Conservation (phyloP, 1,140 invertebrate genomes). For the Argopecten irradians region DNA sequence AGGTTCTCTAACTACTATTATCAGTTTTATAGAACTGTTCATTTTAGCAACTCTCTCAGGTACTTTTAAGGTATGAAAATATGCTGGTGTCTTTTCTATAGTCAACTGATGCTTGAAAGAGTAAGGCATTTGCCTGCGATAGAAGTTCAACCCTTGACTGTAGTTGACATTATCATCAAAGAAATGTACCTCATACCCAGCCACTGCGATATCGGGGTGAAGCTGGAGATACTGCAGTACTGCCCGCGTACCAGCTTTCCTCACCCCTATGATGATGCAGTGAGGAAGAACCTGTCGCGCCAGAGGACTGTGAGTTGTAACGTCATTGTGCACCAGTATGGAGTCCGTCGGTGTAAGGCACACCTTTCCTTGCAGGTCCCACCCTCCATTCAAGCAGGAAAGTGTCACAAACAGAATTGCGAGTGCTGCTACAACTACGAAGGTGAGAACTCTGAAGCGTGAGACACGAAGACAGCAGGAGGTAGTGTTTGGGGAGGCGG, state of each 20-base stretch:
- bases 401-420: constrained; percentile 9
- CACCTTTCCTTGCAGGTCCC: neutral
- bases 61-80: constrained; percentile 81
- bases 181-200: constrained; percentile 73
- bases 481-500: neutral
- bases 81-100: constrained; percentile 77
- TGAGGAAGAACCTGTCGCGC: constrained; percentile 56
- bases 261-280: constrained; percentile 75
- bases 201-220: constrained; percentile 72
- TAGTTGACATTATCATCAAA: constrained; percentile 76
- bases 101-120: constrained; percentile 69
- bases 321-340: neutral
- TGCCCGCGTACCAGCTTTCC: constrained; percentile 77
- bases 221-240: constrained; percentile 74
- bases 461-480: neutral
- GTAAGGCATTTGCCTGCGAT: constrained; percentile 65
- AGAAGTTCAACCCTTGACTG: constrained; percentile 76
- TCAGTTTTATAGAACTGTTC: constrained; percentile 89
- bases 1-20: constrained; percentile 92
- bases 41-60: constrained; percentile 88
- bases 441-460: neutral
- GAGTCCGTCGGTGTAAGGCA: neutral
- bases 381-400: neutral
- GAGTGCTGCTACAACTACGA: neutral
- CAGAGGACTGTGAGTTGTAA: neutral